Base-by-base conservation (phyloP, 2,888 invertebrate genomes). In the Rotaria socialis region DNA sequence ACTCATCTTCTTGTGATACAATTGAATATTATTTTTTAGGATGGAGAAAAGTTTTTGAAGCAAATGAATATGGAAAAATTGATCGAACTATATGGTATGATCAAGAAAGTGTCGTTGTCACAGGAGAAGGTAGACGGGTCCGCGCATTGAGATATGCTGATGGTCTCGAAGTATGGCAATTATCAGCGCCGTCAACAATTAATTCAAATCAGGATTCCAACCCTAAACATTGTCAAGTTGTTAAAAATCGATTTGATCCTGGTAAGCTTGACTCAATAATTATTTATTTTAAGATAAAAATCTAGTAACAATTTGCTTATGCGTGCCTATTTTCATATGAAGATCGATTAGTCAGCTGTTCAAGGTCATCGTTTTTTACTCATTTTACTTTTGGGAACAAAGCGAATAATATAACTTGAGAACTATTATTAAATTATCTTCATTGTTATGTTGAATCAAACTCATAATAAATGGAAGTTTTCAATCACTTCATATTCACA, bases 21-120 rank as follows among this genome's bases (percentile, higher is more conserved):
- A 35, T 11, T 67, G 11, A 14, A 43, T 80, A 0, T n/a, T 80
- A 14, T n/a, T 47, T 80, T 80, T 19, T 80, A 86, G 85, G 56
- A 11, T 86, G 86, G 86, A 50, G 86, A 60, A 85, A 85, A 52
- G 85, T 86, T 16, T 86, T 86, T 27, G 86, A 86, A 86, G n/a
- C 35, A 27, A 60, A 84, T 22, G 52, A 50, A 19, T n/a, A 35
- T 58, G 86, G 86, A 74, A 52, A 75, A 85, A 85, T 86, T 58
- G 85, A 86, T 75, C 35, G 58, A 75, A 85, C 85, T 50, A 75
- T 85, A 14, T 86, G 85, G 85, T 85, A 47, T 67, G 41, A 50
- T 22, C 85, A 85, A 84, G 85, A 85, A 84, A 47, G 75, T 35
- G 35, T 86, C n/a, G 55, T 86, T 43, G 84, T 86, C 6, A 60